Base-by-base conservation (phyloP, 1,140 invertebrate genomes). In the Nylanderia fulva region DNA sequence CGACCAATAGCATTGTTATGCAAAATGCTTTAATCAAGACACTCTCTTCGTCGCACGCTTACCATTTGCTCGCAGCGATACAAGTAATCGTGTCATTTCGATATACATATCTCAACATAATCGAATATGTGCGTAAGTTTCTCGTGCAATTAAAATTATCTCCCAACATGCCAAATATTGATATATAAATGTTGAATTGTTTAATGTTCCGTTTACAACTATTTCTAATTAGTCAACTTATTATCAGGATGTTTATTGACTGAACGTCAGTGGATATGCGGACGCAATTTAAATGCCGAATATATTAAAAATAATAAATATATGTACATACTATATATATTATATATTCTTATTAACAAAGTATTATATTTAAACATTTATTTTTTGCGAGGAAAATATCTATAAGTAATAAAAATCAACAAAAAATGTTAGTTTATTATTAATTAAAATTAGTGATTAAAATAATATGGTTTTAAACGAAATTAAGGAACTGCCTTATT, bases 11-110 rank as follows among this genome's bases (percentile, higher is more conserved):
- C 83, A 91, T 91, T 92, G 86, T 91, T 88, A 92, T 88, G 91
- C 85, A 90, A 92, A 92, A 92, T 66, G 84, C 68, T 91, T 92
- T 91, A 91, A 92, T 92, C 91, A 91, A 91, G 85, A 89, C 54
- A 45, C 42, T 45, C 58, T 66, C 33, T 48, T 48, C 45, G 60
- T 21, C 27, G 56, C 82, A 13, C 60, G 48, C 8, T 48, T 74
- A 45, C 13, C 45, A 15, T 45, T 9, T 13, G 86, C 58, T 61
- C 71, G 54, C 63, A 58, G 60, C 48, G 86, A 83, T 52, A 56
- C 66, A 68, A 80, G 33, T 87, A 87, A 87, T 85, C 80, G 75
- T 9, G 27, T 76, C n/a, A 79, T 72, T 63, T 45, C 75, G n/a
- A 80, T 85, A 66, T 56, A 52, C n/a, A 24, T 60, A 54, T 18